Evolutionary conservation across 23 tunicate genomes (phyloP).

Genomic region (Clavelina lepadiformis): DNA sequence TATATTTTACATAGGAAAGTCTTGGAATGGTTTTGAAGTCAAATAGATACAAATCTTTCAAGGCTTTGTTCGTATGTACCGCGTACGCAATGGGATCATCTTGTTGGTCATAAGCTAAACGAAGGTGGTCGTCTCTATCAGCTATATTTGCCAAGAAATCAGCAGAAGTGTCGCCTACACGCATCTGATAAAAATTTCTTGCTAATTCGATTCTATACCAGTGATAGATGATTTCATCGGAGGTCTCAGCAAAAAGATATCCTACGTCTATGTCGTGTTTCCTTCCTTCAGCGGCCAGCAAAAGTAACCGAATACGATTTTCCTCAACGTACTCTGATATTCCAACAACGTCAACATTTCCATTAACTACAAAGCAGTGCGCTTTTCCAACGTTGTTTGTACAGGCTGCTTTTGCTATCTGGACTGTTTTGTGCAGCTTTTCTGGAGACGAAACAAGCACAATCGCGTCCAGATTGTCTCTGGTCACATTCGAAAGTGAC

Average conservation of each 20-base stretch:
- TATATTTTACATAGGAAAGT: constrained; percentile 65
- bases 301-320: constrained; percentile 2
- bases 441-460: constrained; percentile 1
- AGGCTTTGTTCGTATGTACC: constrained; percentile 26
- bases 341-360: not conserved
- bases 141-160: not conserved
- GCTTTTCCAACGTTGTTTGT: not conserved
- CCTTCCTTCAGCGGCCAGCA: not conserved
- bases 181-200: not conserved
- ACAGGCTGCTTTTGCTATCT: constrained; percentile 1
- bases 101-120: constrained; percentile 17
- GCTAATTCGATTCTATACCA: constrained; percentile 5
- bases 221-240: not conserved
- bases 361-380: constrained; percentile 5
- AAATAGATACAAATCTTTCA: constrained; percentile 46
- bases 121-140: not conserved
- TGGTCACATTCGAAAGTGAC: too few relatives aligned
- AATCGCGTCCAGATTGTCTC: too few relatives aligned
- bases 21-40: constrained; percentile 46
- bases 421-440: not conserved
- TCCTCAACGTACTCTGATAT: not conserved
- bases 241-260: not conserved
- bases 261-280: constrained; percentile 11
- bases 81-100: constrained; percentile 71
- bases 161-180: not conserved